Conservation (phyloP, 2,113 vertebrate species). For the Brachypteracias leptosomus region DNA sequence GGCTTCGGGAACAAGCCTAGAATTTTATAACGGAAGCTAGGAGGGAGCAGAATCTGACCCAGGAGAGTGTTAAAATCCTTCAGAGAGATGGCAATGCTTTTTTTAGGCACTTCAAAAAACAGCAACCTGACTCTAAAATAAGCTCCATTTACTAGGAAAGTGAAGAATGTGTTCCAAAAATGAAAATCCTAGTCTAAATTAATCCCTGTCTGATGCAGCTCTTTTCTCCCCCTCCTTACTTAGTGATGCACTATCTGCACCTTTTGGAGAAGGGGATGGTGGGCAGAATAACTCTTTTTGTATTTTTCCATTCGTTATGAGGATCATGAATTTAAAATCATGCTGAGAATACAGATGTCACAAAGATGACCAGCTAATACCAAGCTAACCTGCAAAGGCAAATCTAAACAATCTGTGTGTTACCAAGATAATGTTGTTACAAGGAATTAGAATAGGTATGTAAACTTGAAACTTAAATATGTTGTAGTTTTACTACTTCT, state of each 20-base stretch:
- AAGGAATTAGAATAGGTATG: not conserved
- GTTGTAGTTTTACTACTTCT: not conserved
- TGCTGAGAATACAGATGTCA: not conserved
- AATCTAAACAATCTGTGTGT: not conserved
- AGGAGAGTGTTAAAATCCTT: not conserved
- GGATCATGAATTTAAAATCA: not conserved
- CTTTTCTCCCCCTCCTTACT: not conserved
- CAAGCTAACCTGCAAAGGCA: not conserved
- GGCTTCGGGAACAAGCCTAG: not conserved
- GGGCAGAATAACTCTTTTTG: not conserved
- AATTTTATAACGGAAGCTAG: constrained; percentile 7
- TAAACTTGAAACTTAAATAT: not conserved
- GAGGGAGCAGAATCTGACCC: constrained; percentile 11
- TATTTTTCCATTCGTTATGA: not conserved
- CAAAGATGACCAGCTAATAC: not conserved
- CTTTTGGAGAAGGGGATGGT: not conserved
- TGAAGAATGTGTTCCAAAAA: constrained; percentile 23
- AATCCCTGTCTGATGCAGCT: not conserved
- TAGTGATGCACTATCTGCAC: constrained; percentile 4
- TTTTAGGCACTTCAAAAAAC: constrained; percentile 12
- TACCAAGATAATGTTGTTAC: not conserved
- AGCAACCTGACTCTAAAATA: constrained; percentile 46
- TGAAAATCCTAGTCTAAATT: constrained; percentile 25
- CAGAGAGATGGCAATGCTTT: constrained; percentile 23
- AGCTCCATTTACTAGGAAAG: constrained; percentile 1